Base-by-base conservation (phyloP, 1,140 invertebrate genomes). In the Hetaerina americana region DNA sequence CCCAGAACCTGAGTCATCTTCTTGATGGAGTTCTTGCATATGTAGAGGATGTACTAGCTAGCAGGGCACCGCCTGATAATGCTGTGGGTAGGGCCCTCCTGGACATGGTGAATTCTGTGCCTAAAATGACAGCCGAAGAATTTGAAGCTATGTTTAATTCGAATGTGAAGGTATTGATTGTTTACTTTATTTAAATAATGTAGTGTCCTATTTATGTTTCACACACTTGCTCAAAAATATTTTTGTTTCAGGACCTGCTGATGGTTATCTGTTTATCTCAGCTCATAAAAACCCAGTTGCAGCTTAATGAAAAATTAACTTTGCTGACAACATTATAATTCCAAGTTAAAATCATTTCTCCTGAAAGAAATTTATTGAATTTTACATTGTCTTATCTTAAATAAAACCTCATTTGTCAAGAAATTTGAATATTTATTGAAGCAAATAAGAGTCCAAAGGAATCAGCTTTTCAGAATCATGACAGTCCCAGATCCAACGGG, bases 241-340 rank as follows among this genome's bases (percentile, higher is more conserved):
- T 76, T 75, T 76, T 76, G 74, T 80, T 80, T 15, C 81, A 89
- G 87, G 96, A 98, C 86, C 85, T 98, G 73, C 83, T 98, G 66
- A 97, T 98, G 96, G 95, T 98, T 68, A 90, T 96, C 74, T 96
- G 96, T 49, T 84, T 98, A 26, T 93, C 95, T 8, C 95, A 98
- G 79, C 84, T 98, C n/a, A 95, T 95, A 74, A 95, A 96, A 83
- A 95, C 94, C 6, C 95, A 98, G 82, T 85, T 98, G 74, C 92
- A 95, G 78, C 84, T 98, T 25, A 97, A 97, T 80, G 96, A 98
- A 82, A 97, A 98, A 81, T 84, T 98, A 2, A 94, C 91, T 5
- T 85, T 93, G 72, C 83, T 94, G 49, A 92, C 91, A 69, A 88
- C 89, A 22, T 75, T 87, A 71, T 87, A 83, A 85, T 75, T 70